Base-by-base conservation (phyloP, 2,888 invertebrate genomes). In the Cephalotes varians region DNA sequence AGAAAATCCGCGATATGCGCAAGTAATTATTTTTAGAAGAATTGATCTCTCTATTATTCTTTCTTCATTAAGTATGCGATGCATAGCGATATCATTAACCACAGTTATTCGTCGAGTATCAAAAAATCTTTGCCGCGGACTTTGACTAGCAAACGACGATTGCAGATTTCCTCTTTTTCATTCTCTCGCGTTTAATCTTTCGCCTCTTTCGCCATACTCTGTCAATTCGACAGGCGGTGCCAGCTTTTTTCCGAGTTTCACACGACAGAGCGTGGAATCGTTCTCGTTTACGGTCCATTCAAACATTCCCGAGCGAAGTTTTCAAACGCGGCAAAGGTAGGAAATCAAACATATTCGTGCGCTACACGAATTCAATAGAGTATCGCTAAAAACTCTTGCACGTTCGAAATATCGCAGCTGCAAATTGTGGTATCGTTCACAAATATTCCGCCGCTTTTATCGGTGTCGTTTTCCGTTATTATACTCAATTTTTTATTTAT, bases 241-340 rank as follows among this genome's bases (percentile, higher is more conserved):
- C 40, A 34, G 56, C 34, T 58, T 79, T 79, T 80, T 80, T 73
- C 71, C 60, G 60, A 34, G 80, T 73, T 80, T 73, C 73, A 51
- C 51, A 58, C 80, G 49, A 25, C 25, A 37, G 31, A 37, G 12
- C 37, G 49, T 40, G 73, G 82, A 73, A 81, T 82, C 82, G 74
- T 76, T 69, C 71, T 76, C 76, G 74, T 84, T 84, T 82, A 82
- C 62, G 71, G 69, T 28, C 76, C 76, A 84, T 82, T 84, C 76
- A 84, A 65, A 84, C 64, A 69, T 82, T 71, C 47, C 74, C 76
- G 71, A 77, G 77, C 71, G 77, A 79, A 71, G 77, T 79, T 79
- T 79, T 71, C 71, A 71, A 62, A 71, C 47, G 56, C 56, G 69
- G 77, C 71, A 56, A 69, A 56, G 71, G 71, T 47, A 79, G 77